Conservation (phyloP, 2,797 vertebrate genomes). For the Paguma larvata region DNA sequence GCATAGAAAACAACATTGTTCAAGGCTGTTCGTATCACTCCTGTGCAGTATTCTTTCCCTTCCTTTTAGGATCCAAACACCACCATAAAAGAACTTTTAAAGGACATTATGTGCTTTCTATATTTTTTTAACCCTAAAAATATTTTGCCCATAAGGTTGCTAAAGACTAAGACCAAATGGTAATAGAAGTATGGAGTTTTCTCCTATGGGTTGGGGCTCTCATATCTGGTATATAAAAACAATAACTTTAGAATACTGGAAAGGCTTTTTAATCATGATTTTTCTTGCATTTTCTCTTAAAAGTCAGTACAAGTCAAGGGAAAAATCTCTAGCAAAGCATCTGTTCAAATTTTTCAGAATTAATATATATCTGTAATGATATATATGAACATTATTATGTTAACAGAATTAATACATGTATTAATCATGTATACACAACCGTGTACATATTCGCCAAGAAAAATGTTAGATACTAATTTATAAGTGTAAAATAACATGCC, state of each 20-base stretch:
- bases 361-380: neutral
- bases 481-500: neutral
- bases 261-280: neutral
- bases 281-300: slow-evolving; percentile 15
- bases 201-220: neutral
- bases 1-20: slow-evolving; percentile 67
- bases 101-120: slow-evolving; percentile 50
- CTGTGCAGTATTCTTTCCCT: neutral
- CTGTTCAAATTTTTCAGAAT: neutral
- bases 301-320: neutral
- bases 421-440: neutral
- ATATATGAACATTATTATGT: neutral
- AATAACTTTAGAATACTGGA: neutral
- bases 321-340: neutral
- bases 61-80: slow-evolving; percentile 14
- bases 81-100: slow-evolving; percentile 64
- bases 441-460: neutral
- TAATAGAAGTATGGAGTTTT: neutral
- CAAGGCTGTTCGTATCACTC: slow-evolving; percentile 27
- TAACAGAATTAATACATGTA: neutral
- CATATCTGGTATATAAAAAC: neutral
- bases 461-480: slow-evolving; percentile 23
- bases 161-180: slow-evolving; percentile 19
- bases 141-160: slow-evolving; percentile 4
- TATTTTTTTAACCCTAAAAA: slow-evolving; percentile 43